Evolutionary conservation across 2,797 vertebrate species (phyloP).

Genomic region (Tadarida brasiliensis): DNA sequence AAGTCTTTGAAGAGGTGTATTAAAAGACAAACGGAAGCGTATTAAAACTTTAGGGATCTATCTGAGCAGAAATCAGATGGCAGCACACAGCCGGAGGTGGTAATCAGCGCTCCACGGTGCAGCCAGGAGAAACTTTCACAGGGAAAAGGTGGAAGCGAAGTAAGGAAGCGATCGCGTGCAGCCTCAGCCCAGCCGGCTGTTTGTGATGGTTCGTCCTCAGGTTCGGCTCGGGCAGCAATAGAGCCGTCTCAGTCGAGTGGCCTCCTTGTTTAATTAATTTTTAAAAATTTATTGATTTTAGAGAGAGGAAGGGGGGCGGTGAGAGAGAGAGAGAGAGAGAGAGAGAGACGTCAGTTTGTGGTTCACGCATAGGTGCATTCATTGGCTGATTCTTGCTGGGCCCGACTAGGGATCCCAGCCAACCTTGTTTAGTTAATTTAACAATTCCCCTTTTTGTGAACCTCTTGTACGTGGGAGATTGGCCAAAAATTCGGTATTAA

Average conservation of each 20-base stretch:
- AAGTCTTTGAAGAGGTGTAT: conserved; percentile 42
- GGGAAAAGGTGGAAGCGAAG: not conserved
- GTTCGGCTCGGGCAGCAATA: not conserved
- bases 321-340: too few relatives aligned
- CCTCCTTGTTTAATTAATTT: not conserved
- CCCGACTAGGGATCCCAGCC: not conserved
- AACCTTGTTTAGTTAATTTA: not conserved
- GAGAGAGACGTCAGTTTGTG: not conserved
- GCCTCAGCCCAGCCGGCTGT: not conserved
- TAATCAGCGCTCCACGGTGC: not conserved
- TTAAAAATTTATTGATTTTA: not conserved
- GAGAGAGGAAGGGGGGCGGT: not conserved
- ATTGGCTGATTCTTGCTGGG: too few relatives aligned
- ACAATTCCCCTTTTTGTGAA: not conserved
- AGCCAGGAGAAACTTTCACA: not conserved
- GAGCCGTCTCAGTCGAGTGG: not conserved
- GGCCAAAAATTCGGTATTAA: not conserved
- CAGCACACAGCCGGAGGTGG: not conserved
- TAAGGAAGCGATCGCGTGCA: not conserved
- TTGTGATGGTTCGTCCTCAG: not conserved
- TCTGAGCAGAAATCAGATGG: not conserved
- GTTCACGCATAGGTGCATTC: not conserved
- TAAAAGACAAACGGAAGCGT: not conserved
- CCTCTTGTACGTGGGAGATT: not conserved
- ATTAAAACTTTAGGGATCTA: not conserved